Evolutionary conservation across 2,888 invertebrate genomes (phyloP), one percentile per base, ranked within the genome.

Genomic region (Agriopis marginaria): DNA sequence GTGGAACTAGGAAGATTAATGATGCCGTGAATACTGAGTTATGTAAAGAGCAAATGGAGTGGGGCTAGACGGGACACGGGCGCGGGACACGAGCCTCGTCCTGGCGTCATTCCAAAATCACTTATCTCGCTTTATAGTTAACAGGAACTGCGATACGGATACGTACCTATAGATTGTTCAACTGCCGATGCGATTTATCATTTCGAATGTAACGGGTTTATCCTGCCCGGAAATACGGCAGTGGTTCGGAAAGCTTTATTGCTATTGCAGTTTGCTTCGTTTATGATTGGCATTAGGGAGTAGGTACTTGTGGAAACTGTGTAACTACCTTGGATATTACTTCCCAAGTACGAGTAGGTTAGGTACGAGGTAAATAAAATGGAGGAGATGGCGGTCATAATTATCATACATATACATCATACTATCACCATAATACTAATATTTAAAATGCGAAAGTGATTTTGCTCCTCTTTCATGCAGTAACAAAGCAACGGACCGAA

Each of bases 1-100:
- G 88, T 90, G 88, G 89, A 90, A 91, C 92, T 92, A 92, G 90
- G 89, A 91, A 94, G 93, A 94, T 93, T 93, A 93, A 94, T 91
- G 92, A 91, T 91, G 90, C 88, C 89, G 89, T 90, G 92, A 91
- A 93, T 89, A 90, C 92, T 87, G 88, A 93, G 92, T 92, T 93
- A 93, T 92, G 93, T 92, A 92, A 92, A 92, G 92, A 91, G 89
- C 89, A 90, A 91, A 90, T 89, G 90, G 90, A 90, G 91, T 89
- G 87, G 87, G 89, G 87, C 86, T 86, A 87, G 86, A 82, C 87
- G 87, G 82, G 61, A 56, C 61, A 64, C 68, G 60, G 64, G 66
- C 61, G 51, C 61, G 61, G 53, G 66, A 40, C 54, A 44, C 66
- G 66, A 44, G 86, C 86, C 83, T 85, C 86, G 88, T 87, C 88